Evolutionary conservation across 2,888 invertebrate genomes (phyloP).

Genomic region (Aleiodes alternator): DNA sequence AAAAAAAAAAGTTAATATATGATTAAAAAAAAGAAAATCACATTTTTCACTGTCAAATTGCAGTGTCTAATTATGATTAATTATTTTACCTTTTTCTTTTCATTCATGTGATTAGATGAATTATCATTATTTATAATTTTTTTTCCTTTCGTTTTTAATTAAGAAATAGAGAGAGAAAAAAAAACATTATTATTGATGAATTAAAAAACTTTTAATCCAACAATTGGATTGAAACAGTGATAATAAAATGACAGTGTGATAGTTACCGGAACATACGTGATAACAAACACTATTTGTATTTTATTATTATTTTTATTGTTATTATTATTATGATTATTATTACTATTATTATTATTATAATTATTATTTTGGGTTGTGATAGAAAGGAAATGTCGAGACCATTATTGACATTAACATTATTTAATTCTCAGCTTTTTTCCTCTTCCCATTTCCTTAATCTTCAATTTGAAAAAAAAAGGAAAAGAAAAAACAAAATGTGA

Average conservation of each 20-base stretch:
- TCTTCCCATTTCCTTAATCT: slow-evolving; percentile 29
- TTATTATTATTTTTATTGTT: slow-evolving; percentile 6
- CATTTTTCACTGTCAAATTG: background rate
- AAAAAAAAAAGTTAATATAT: background rate
- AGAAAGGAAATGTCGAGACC: slow-evolving; percentile 18
- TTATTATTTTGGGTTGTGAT: slow-evolving; percentile 23
- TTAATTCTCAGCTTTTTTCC: slow-evolving; percentile 31
- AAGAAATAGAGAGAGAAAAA: background rate
- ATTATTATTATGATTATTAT: background rate
- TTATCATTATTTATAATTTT: slow-evolving; percentile 10
- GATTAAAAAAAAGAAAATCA: background rate
- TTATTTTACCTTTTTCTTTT: background rate
- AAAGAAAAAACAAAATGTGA: too few relatives aligned
- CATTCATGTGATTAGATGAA: background rate
- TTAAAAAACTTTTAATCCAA: slow-evolving; percentile 4
- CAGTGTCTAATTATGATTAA: background rate
- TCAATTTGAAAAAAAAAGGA: too few relatives aligned
- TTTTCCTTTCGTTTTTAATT: slow-evolving; percentile 8
- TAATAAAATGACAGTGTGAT: slow-evolving; percentile 38
- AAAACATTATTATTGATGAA: background rate
- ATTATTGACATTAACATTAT: slow-evolving; percentile 36
- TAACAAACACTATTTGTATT: slow-evolving; percentile 31
- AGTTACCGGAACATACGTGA: slow-evolving; percentile 39
- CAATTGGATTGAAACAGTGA: slow-evolving; percentile 27
- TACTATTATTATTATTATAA: slow-evolving; percentile 10